Conservation (phyloP, 2,113 vertebrate genomes). For the Cyprinodon variegatus region DNA sequence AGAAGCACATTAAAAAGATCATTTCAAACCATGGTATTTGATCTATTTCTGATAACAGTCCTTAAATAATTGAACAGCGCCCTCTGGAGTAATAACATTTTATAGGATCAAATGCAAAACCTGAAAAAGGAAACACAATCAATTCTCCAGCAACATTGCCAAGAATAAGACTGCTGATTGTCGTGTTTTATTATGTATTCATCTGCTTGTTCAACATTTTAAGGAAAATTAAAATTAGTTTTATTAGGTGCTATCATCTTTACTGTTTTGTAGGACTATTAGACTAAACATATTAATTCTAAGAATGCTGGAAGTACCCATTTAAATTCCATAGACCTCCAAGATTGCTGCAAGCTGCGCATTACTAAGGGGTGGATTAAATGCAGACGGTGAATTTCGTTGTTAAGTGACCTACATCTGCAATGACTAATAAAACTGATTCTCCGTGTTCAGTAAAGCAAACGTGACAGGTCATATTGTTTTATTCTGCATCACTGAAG, state of each 20-base stretch:
- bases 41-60: background rate
- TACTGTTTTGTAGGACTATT: too few relatives aligned
- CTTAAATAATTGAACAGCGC: background rate
- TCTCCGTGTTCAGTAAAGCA: background rate
- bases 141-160: background rate
- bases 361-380: too few relatives aligned
- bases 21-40: background rate
- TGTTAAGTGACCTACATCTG: too few relatives aligned
- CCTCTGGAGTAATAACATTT: background rate
- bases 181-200: background rate
- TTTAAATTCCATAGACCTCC: too few relatives aligned
- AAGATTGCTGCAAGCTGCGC: too few relatives aligned
- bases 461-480: background rate
- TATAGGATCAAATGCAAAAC: background rate
- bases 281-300: too few relatives aligned
- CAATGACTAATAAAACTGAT: too few relatives aligned
- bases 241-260: background rate
- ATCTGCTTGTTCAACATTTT: background rate
- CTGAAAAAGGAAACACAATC: background rate
- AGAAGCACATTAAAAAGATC: too few relatives aligned
- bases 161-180: background rate
- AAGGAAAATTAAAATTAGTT: background rate
- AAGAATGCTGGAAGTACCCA: too few relatives aligned
- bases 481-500: background rate
- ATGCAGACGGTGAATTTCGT: too few relatives aligned